phyloP scores from a whole-genome alignment of 2,797 vertebrate genomes.

The Manis pentadactyla region DNA sequence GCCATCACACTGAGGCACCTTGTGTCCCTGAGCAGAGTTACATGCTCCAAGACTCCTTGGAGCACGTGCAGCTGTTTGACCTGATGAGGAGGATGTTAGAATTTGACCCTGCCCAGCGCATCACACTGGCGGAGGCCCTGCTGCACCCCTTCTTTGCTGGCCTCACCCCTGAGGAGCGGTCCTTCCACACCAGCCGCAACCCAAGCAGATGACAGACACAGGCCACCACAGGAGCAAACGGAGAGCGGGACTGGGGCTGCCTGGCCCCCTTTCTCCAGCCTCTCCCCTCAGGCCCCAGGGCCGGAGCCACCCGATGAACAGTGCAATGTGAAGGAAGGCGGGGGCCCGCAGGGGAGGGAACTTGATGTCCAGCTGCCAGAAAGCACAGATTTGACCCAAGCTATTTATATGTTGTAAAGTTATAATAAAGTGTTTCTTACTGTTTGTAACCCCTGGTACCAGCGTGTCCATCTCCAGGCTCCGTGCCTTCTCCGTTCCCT shows the following conservation, averaged over 20 bases:
- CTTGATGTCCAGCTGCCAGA: slow-evolving; percentile 78
- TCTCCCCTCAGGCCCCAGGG: slow-evolving; percentile 59
- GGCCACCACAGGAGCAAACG: background rate
- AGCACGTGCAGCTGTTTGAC: slow-evolving; percentile 88
- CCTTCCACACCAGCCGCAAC: slow-evolving; percentile 85
- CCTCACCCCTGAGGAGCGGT: slow-evolving; percentile 87
- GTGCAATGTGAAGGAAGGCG: slow-evolving; percentile 73
- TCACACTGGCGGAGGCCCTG: slow-evolving; percentile 88
- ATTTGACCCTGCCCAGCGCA: slow-evolving; percentile 87
- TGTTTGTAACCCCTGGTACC: slow-evolving; percentile 89
- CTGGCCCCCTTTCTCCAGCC: slow-evolving; percentile 56
- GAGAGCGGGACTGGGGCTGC: slow-evolving; percentile 57
- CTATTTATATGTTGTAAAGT: slow-evolving; percentile 92
- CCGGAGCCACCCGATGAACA: slow-evolving; percentile 71
- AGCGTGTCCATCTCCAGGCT: slow-evolving; percentile 70
- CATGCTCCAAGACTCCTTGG: slow-evolving; percentile 86
- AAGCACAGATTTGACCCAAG: slow-evolving; percentile 89
- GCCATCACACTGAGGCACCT: slow-evolving; percentile 58
- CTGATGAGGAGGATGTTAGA: slow-evolving; percentile 89
- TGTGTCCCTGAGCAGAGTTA: slow-evolving; percentile 85
- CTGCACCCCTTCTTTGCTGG: slow-evolving; percentile 88
- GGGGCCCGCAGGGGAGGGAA: slow-evolving; percentile 57
- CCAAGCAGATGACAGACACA: slow-evolving; percentile 88
- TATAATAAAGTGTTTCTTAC: slow-evolving; percentile 92
- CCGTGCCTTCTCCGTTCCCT: slow-evolving; percentile 41